A percentile compares a stretch with the other conserved stretches of the same genome.
These are phyloP conservation scores for Strongylocentrotus purpuratus DNA, from an alignment of 35 echinoderm and acorn worm genomes.

Conservation along the genomic window DNA sequence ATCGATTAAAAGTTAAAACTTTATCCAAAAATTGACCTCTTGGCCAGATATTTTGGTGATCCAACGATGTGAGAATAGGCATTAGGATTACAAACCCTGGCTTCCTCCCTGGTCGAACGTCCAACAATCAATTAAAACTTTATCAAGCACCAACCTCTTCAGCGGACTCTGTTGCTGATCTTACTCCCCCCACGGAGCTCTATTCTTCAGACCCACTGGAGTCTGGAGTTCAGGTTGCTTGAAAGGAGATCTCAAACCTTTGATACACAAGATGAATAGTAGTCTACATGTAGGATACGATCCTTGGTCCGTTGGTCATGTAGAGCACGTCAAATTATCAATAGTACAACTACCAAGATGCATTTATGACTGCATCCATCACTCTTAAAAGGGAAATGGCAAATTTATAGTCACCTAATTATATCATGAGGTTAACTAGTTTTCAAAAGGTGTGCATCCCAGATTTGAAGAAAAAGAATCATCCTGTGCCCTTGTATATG, in stretches of 20 bases:
- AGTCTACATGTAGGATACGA: background rate
- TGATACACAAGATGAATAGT: background rate
- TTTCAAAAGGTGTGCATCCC: too few relatives aligned
- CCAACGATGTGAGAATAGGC: too few relatives aligned
- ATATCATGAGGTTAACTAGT: too few relatives aligned
- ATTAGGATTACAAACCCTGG: too few relatives aligned
- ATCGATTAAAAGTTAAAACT: too few relatives aligned
- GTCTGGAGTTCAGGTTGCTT: background rate
- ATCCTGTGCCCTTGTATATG: background rate
- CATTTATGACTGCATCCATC: too few relatives aligned
- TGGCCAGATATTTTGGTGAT: background rate
- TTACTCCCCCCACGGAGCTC: background rate
- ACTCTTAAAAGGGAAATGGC: too few relatives aligned
- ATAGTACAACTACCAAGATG: too few relatives aligned
- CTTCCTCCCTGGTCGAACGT: background rate
- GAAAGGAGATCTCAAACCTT: background rate
- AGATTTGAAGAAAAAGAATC: background rate
- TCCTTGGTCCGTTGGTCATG: too few relatives aligned
- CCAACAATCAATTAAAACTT: background rate
- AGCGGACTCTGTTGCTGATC: background rate
- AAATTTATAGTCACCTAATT: too few relatives aligned
- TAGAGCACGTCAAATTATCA: too few relatives aligned
- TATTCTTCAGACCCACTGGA: background rate
- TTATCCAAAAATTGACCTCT: too few relatives aligned
- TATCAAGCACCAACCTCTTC: background rate